Conservation (phyloP, 2,888 invertebrate genomes). For the Hemistola chrysoprasaria region DNA sequence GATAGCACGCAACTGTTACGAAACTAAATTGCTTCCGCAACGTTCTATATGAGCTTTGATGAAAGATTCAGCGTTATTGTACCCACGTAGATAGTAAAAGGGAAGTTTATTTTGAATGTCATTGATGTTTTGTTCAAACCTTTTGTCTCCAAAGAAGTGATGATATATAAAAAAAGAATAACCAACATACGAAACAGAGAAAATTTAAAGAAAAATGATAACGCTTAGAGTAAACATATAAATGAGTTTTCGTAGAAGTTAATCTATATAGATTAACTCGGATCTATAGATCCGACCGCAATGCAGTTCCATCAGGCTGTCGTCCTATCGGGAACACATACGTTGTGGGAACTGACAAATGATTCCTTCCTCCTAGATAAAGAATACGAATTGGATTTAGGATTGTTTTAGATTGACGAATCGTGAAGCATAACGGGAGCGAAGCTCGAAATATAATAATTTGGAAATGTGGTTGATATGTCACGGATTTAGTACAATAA, state of each 20-base stretch:
- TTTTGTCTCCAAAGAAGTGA: neutral
- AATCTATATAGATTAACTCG: too few relatives aligned
- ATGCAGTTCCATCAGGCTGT: conserved; percentile 9
- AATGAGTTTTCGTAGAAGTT: too few relatives aligned
- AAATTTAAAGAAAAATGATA: too few relatives aligned
- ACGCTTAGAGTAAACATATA: too few relatives aligned
- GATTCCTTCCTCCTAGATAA: conserved; percentile 10
- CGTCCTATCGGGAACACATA: conserved; percentile 6
- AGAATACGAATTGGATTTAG: conserved; percentile 2
- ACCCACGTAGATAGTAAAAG: conserved; percentile 32
- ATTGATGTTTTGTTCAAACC: conserved; percentile 22
- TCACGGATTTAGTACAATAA: too few relatives aligned
- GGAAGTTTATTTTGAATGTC: conserved; percentile 28
- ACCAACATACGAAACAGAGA: neutral
- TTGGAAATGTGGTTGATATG: too few relatives aligned
- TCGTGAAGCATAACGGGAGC: too few relatives aligned
- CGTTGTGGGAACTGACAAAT: conserved; percentile 11
- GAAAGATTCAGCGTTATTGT: conserved; percentile 38
- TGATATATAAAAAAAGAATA: neutral
- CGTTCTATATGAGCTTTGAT: conserved; percentile 42
- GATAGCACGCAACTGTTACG: conserved; percentile 45
- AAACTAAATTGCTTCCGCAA: conserved; percentile 55
- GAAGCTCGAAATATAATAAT: too few relatives aligned
- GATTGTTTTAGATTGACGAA: neutral
- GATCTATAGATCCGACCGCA: too few relatives aligned